These are phyloP conservation scores for Tribolium castaneum DNA, from an alignment of 1,140 invertebrate species.

Conservation along the genomic window DNA sequence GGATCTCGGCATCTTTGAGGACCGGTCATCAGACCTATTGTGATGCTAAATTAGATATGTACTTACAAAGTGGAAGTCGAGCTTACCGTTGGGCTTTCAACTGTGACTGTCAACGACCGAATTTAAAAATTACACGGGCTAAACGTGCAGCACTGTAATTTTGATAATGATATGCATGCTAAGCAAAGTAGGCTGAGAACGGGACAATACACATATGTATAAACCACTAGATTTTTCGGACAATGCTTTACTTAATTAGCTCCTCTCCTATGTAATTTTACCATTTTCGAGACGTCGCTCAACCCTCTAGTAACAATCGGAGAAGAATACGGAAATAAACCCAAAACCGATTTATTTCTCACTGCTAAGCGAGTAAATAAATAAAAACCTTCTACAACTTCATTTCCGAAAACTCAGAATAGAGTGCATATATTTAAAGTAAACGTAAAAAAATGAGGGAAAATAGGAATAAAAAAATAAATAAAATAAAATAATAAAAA, in stretches of 20 bases:
- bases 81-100: constrained; percentile 49
- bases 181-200: constrained; percentile 41
- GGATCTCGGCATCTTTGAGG: constrained; percentile 54
- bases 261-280: constrained; percentile 20
- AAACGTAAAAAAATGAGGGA: too few relatives aligned
- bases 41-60: constrained; percentile 54
- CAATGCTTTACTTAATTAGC: constrained; percentile 27
- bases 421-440: too few relatives aligned
- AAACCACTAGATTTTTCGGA: constrained; percentile 24
- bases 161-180: constrained; percentile 49
- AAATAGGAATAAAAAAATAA: too few relatives aligned
- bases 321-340: background rate
- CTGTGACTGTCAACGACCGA: constrained; percentile 51
- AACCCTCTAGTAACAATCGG: background rate
- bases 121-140: constrained; percentile 47
- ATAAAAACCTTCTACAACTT: too few relatives aligned
- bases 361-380: too few relatives aligned
- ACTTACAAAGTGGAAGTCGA: constrained; percentile 35
- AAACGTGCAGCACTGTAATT: constrained; percentile 47
- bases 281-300: constrained; percentile 4
- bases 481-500: too few relatives aligned
- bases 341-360: too few relatives aligned
- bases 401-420: too few relatives aligned
- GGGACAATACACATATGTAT: constrained; percentile 36
- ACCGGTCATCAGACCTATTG: constrained; percentile 53